Conservation (phyloP, 2,888 invertebrate genomes). For the Linnaemya tessellans region DNA sequence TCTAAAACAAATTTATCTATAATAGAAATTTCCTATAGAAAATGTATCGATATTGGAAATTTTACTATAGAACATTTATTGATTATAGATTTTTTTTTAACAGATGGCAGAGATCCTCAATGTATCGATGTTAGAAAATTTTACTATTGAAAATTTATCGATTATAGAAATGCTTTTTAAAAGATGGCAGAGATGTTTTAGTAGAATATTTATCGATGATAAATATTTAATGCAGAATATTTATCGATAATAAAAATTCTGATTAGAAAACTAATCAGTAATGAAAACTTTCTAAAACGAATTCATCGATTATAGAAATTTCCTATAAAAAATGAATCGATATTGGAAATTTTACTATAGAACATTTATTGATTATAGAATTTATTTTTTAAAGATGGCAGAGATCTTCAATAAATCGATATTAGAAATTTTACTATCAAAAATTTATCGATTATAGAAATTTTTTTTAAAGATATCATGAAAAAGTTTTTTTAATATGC, state of each 20-base stretch:
- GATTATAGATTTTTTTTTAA: no score
- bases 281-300: not conserved
- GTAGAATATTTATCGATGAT: not conserved
- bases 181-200: no score
- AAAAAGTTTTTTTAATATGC: no score
- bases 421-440: not conserved
- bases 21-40: not conserved
- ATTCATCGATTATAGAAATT: not conserved
- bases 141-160: not conserved
- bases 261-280: not conserved
- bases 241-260: not conserved
- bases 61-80: not conserved
- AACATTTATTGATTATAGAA: no score
- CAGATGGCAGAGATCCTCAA: no score
- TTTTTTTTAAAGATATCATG: no score
- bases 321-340: not conserved
- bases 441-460: not conserved
- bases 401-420: not conserved
- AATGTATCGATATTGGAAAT: not conserved
- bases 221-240: not conserved
- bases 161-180: not conserved
- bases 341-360: no score
- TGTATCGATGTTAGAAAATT: no score
- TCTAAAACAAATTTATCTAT: not conserved
- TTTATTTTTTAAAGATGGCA: not conserved